These are phyloP conservation scores for Limnephilus lunatus DNA, from an alignment of 2,888 invertebrate species.

Conservation along the genomic window DNA sequence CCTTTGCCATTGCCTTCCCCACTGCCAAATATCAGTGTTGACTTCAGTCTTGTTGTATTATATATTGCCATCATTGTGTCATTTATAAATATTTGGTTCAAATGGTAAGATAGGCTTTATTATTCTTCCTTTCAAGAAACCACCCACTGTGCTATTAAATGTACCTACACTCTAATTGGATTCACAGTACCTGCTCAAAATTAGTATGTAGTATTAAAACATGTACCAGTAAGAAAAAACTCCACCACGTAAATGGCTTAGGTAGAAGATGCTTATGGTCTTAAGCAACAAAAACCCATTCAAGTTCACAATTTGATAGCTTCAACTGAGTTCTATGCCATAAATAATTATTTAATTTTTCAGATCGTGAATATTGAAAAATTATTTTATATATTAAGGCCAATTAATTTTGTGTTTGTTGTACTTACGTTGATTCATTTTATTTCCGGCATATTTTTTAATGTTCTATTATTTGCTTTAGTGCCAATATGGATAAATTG, in stretches of 20 bases:
- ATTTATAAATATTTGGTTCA: neutral
- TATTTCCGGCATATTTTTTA: too few relatives aligned
- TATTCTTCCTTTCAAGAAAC: neutral
- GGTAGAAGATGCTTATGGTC: neutral
- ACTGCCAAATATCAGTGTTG: neutral
- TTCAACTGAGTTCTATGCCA: too few relatives aligned
- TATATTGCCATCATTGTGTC: neutral
- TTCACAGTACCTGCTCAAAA: neutral
- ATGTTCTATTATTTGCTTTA: too few relatives aligned
- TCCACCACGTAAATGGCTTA: neutral
- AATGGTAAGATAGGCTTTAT: neutral
- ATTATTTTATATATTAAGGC: too few relatives aligned
- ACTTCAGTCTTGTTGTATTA: neutral
- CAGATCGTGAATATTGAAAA: too few relatives aligned
- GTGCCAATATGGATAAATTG: too few relatives aligned
- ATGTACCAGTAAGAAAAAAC: neutral
- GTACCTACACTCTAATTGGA: neutral
- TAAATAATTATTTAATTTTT: too few relatives aligned
- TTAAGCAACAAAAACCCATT: neutral
- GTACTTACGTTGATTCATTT: too few relatives aligned
- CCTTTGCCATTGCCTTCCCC: neutral
- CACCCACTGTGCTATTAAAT: too few relatives aligned
- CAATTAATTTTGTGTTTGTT: too few relatives aligned
- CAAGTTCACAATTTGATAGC: too few relatives aligned
- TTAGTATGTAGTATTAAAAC: neutral